phyloP scores from a whole-genome alignment of 1,140 invertebrate genomes.

The Geopemphigus sp. region DNA sequence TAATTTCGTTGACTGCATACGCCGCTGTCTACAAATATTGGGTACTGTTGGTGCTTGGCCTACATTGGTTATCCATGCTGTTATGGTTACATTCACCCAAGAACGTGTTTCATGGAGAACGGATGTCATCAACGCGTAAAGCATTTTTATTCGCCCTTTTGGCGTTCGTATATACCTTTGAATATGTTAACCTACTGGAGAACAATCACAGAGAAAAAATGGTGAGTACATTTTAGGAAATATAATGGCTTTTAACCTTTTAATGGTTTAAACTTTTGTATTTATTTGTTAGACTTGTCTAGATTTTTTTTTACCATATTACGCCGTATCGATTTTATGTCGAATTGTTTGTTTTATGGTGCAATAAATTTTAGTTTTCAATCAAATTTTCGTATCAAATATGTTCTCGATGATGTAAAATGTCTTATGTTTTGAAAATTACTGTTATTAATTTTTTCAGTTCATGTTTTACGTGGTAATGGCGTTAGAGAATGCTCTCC shows the following conservation, averaged over 20 bases:
- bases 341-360: too few relatives aligned
- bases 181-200: constrained; percentile 85
- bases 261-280: too few relatives aligned
- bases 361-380: too few relatives aligned
- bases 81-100: constrained; percentile 82
- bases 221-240: too few relatives aligned
- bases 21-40: constrained; percentile 80
- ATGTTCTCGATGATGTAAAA: not conserved
- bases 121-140: constrained; percentile 66
- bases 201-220: constrained; percentile 77
- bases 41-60: constrained; percentile 73
- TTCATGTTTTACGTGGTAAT: constrained; percentile 86
- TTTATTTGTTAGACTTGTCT: too few relatives aligned
- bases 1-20: constrained; percentile 79
- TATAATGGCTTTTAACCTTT: too few relatives aligned
- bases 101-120: constrained; percentile 78
- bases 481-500: constrained; percentile 80
- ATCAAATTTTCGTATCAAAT: too few relatives aligned
- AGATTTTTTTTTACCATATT: too few relatives aligned
- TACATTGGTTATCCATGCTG: constrained; percentile 78
- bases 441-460: constrained; percentile 56
- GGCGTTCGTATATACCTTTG: constrained; percentile 84
- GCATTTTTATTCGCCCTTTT: constrained; percentile 70
- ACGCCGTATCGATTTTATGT: too few relatives aligned
- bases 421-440: too few relatives aligned